Conservation (phyloP, 2,797 vertebrate species). For the Enteromius afrohamiltoni region DNA sequence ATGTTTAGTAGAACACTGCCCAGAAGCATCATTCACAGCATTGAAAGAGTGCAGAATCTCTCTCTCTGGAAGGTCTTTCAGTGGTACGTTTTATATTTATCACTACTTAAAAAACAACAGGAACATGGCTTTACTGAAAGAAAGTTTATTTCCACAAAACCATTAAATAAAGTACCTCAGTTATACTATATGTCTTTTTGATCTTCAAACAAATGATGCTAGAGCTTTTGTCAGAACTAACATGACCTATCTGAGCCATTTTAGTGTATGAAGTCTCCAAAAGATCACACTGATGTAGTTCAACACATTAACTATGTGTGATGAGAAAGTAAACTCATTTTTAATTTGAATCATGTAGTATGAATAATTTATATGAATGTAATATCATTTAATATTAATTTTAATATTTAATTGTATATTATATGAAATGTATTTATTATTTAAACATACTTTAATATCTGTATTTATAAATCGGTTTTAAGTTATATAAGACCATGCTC, state of each 20-base stretch:
- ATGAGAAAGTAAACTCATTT: neutral
- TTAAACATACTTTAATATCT: neutral
- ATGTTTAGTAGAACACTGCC: conserved; percentile 84
- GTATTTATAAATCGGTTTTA: too few relatives aligned
- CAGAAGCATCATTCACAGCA: conserved; percentile 68
- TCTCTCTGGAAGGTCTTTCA: conserved; percentile 86
- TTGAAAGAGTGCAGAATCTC: conserved; percentile 85
- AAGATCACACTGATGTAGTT: neutral
- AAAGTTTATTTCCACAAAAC: neutral
- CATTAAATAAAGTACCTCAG: neutral
- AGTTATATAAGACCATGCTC: too few relatives aligned
- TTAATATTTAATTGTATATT: neutral
- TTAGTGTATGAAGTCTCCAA: neutral
- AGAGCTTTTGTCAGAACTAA: neutral
- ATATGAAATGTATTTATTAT: neutral
- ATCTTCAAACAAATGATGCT: neutral
- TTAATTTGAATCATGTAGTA: neutral
- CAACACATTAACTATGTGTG: neutral
- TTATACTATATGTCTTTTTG: neutral
- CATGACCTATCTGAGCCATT: neutral
- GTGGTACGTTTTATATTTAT: conserved; percentile 74
- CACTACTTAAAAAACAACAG: neutral
- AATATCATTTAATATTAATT: neutral
- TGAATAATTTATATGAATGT: neutral
- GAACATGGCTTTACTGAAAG: neutral